These are phyloP conservation scores for Thalpophila matura DNA, from an alignment of 2,888 invertebrate genomes.

Conservation along the genomic window DNA sequence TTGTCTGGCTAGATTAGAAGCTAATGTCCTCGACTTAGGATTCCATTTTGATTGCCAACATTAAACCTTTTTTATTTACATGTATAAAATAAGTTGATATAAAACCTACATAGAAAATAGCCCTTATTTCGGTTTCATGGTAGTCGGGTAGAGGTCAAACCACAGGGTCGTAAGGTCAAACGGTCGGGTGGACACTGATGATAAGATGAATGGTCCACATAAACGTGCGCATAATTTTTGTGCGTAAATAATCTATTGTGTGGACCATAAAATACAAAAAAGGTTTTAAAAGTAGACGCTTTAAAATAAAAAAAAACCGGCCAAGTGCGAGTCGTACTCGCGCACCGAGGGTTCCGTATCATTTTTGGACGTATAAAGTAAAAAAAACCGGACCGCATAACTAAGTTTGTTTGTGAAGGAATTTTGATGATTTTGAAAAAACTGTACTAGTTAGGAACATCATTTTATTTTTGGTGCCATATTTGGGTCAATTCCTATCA, in stretches of 20 bases:
- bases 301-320: neutral
- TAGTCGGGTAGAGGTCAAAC: slow-evolving; percentile 21
- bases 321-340: too few species aligned
- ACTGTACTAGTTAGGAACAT: too few species aligned
- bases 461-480: too few species aligned
- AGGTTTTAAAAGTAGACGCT: neutral
- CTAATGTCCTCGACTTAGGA: too few species aligned
- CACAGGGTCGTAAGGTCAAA: slow-evolving; percentile 28
- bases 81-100: slow-evolving; percentile 7
- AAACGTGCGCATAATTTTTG: slow-evolving; percentile 20
- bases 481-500: too few species aligned
- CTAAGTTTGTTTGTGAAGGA: too few species aligned
- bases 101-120: neutral
- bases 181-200: slow-evolving; percentile 35
- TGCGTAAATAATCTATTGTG: slow-evolving; percentile 7
- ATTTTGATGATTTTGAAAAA: too few species aligned
- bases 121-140: slow-evolving; percentile 14
- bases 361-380: too few species aligned
- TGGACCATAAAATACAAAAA: neutral
- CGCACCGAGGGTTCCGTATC: too few species aligned
- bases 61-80: neutral
- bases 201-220: slow-evolving; percentile 43
- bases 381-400: too few species aligned
- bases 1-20: too few species aligned
- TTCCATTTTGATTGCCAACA: too few species aligned